Percentiles rank a stretch among this genome's conserved stretches.
Conservation (phyloP, 2,888 invertebrate species). For the Eristalis pertinax region DNA sequence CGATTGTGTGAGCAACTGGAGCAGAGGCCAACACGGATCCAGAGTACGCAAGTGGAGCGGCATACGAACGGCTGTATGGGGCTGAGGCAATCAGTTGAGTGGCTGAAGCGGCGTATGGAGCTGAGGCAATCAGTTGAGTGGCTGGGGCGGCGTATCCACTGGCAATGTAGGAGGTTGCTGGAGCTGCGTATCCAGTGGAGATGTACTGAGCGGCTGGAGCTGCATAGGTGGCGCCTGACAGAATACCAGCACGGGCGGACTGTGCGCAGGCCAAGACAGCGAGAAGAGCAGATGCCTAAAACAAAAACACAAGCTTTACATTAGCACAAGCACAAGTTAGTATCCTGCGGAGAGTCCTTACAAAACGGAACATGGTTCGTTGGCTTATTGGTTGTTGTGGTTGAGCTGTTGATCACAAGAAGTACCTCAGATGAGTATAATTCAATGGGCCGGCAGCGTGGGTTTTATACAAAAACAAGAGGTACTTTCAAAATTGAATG, state of each 20-base stretch:
- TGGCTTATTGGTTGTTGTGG: constrained; percentile 15
- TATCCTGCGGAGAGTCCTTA: constrained; percentile 20
- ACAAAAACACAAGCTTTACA: not conserved
- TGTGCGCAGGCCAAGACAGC: constrained; percentile 24
- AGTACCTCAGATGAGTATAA: constrained; percentile 39
- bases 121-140: constrained; percentile 15
- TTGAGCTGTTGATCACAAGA: constrained; percentile 36
- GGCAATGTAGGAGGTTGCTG: constrained; percentile 2
- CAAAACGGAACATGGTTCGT: constrained; percentile 49
- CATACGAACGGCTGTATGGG: constrained; percentile 22
- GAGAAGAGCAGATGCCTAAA: constrained; percentile 24
- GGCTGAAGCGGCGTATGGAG: constrained; percentile 20
- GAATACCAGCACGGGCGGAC: constrained; percentile 11
- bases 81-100: constrained; percentile 18
- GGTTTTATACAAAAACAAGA: constrained; percentile 39
- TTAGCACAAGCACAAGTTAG: not conserved
- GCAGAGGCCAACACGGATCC: constrained; percentile 29
- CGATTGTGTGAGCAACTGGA: constrained; percentile 18
- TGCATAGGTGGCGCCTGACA: constrained; percentile 8
- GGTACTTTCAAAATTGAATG: constrained; percentile 19
- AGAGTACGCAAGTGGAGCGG: constrained; percentile 25
- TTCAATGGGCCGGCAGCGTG: not conserved
- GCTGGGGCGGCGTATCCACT: constrained; percentile 11
- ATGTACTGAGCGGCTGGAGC: constrained; percentile 14
- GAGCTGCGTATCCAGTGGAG: constrained; percentile 14